These are phyloP conservation scores for Anoplolepis gracilipes DNA, from an alignment of 1,140 invertebrate species.

Conservation along the genomic window DNA sequence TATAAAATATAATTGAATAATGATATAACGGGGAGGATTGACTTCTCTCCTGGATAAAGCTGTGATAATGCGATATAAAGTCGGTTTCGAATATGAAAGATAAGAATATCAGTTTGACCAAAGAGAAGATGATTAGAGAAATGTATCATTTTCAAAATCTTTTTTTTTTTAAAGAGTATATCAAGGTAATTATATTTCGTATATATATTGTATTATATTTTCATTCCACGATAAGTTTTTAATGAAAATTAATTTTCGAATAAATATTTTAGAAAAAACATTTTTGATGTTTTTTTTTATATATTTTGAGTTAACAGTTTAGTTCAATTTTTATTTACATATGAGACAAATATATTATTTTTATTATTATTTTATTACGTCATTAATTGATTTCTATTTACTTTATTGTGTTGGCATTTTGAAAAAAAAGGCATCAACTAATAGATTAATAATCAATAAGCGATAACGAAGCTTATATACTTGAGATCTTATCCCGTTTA, in stretches of 20 bases:
- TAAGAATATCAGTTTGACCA: neutral
- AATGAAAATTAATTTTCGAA: too few species aligned
- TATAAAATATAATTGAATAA: conserved; percentile 50
- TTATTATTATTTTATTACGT: too few species aligned
- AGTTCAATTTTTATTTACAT: too few species aligned
- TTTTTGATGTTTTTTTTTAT: too few species aligned
- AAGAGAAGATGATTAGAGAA: neutral
- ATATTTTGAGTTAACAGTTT: too few species aligned
- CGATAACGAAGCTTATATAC: conserved; percentile 58
- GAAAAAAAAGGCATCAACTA: neutral
- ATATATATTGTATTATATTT: too few species aligned
- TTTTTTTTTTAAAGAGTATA: too few species aligned
- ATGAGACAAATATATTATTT: too few species aligned
- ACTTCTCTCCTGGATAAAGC: conserved; percentile 2
- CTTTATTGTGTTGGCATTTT: neutral
- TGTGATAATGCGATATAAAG: neutral
- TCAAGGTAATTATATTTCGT: too few species aligned
- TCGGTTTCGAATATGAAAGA: conserved; percentile 1
- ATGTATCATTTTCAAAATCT: too few species aligned
- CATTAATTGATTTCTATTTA: neutral
- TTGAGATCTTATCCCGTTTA: conserved; percentile 84
- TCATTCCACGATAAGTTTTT: too few species aligned
- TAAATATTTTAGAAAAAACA: too few species aligned
- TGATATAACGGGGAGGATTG: neutral
- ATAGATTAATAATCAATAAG: neutral